A percentile compares a stretch with the other conserved stretches of the same genome.
Conservation (phyloP, 1,140 invertebrate genomes). For the Colletes gigas region DNA sequence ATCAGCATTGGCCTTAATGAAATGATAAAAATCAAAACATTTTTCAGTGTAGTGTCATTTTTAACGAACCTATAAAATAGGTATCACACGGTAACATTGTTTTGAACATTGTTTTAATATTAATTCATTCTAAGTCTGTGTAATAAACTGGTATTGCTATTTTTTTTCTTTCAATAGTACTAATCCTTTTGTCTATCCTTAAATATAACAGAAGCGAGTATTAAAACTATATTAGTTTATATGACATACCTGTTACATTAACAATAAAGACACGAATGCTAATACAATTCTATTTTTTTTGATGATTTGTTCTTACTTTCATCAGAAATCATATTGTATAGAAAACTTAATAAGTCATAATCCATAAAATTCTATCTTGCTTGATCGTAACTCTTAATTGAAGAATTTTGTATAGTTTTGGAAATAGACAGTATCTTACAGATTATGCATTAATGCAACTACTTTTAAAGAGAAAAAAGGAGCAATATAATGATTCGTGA, state of each 20-base stretch:
- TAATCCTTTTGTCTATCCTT: slow-evolving; percentile 15
- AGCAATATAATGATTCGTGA: slow-evolving; percentile 45
- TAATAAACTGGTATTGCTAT: slow-evolving; percentile 35
- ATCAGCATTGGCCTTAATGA: slow-evolving; percentile 4
- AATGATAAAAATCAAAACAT: slow-evolving; percentile 30
- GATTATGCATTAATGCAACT: slow-evolving; percentile 49
- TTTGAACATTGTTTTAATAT: slow-evolving; percentile 39
- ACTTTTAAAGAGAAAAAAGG: slow-evolving; percentile 46
- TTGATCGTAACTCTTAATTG: slow-evolving; percentile 40
- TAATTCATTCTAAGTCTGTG: slow-evolving; percentile 15
- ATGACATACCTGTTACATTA: slow-evolving; percentile 40
- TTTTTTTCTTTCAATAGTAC: background rate
- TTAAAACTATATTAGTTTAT: slow-evolving; percentile 39
- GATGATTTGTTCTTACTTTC: slow-evolving; percentile 54
- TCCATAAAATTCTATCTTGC: slow-evolving; percentile 56
- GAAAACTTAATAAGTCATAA: slow-evolving; percentile 60
- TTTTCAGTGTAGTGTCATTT: slow-evolving; percentile 12
- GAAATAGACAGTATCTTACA: slow-evolving; percentile 52
- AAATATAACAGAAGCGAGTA: slow-evolving; percentile 31
- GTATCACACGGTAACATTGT: slow-evolving; percentile 30
- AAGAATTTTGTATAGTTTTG: slow-evolving; percentile 36
- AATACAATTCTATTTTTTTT: slow-evolving; percentile 63
- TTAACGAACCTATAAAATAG: slow-evolving; percentile 13
- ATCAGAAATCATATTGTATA: slow-evolving; percentile 52
- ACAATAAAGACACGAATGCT: slow-evolving; percentile 57